Conservation (phyloP, 2,888 invertebrate genomes). For the Lymantria dispar region DNA sequence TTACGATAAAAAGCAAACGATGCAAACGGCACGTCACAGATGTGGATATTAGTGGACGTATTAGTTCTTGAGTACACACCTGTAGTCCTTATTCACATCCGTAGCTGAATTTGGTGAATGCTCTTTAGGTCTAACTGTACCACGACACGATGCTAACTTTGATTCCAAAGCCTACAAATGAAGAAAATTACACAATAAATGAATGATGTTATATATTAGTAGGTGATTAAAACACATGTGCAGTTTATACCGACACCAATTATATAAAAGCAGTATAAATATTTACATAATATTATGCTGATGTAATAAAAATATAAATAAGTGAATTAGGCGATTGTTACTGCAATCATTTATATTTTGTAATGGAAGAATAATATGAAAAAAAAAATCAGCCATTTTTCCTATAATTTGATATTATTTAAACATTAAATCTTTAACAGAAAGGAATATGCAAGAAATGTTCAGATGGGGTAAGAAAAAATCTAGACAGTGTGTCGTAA, state of each 20-base stretch:
- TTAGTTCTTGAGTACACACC: constrained; percentile 81
- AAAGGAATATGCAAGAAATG: too few species aligned
- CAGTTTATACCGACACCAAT: constrained; percentile 47
- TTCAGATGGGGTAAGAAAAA: too few species aligned
- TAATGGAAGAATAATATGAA: too few species aligned
- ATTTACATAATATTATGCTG: constrained; percentile 12
- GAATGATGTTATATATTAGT: constrained; percentile 77
- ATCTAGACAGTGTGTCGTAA: too few species aligned
- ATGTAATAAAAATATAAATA: constrained; percentile 27
- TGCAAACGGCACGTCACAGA: constrained; percentile 33
- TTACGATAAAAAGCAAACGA: constrained; percentile 44
- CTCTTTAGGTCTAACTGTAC: constrained; percentile 81
- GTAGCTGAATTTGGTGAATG: constrained; percentile 75
- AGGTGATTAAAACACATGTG: constrained; percentile 50
- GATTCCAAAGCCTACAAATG: constrained; percentile 86
- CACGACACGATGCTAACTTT: constrained; percentile 85
- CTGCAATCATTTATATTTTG: too few species aligned
- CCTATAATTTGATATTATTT: too few species aligned
- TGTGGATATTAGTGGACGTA: constrained; percentile 36
- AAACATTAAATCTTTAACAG: too few species aligned
- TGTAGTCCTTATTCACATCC: constrained; percentile 81
- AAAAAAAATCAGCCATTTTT: too few species aligned
- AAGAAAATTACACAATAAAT: constrained; percentile 76
- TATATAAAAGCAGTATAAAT: constrained; percentile 25
- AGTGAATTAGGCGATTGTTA: too few species aligned